Base-by-base conservation (phyloP, 2,113 vertebrate genomes). In the Natator depressus region DNA sequence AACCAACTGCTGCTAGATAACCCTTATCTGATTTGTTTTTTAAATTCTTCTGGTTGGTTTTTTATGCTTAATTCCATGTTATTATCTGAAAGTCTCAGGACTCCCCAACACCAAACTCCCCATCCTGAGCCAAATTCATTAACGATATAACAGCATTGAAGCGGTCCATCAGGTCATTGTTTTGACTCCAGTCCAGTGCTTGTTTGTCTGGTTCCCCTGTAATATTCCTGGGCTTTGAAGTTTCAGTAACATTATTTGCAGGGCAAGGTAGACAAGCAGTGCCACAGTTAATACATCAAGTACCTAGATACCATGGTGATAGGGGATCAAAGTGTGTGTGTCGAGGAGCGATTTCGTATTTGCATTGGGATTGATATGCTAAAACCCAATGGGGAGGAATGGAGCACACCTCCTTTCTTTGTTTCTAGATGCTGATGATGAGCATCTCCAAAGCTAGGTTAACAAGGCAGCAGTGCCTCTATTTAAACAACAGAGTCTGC, bases 251-350 rank as follows among this genome's bases (percentile, higher is more conserved):
- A 57, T 84, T 85, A 88, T 72, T 94, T 89, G 84, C 81, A 14
- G 47, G 27, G 25, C 82, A 49, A 95, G 75, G 85, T 51, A 27
- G 88, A 86, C 8, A 76, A 89, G 38, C 2, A 0, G 17, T 90
- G 89, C 94, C 88, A 84, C 82, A 76, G 51, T 90, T 62, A 95
- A 84, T 87, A 84, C 25, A 69, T 96, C 27, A 80, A 82, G 75
- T 83, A 79, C 35, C 8, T 72, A 59, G 57, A 87, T 54, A 82
- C 2, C 84, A 50, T 59, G 81, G 31, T 88, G 72, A 88, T 86
- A 82, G 8, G 57, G 55, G 49, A 79, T 35, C 80, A 31, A 93
- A 13, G n/a, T 85, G 76, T 69, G 62, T 89, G 84, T 86, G 49
- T n/a, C 80, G 50, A 51, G 78, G 54, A 94, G 80, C 94, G 89